Base-by-base conservation (phyloP, 2,113 vertebrate species). In the Tamias sibiricus region DNA sequence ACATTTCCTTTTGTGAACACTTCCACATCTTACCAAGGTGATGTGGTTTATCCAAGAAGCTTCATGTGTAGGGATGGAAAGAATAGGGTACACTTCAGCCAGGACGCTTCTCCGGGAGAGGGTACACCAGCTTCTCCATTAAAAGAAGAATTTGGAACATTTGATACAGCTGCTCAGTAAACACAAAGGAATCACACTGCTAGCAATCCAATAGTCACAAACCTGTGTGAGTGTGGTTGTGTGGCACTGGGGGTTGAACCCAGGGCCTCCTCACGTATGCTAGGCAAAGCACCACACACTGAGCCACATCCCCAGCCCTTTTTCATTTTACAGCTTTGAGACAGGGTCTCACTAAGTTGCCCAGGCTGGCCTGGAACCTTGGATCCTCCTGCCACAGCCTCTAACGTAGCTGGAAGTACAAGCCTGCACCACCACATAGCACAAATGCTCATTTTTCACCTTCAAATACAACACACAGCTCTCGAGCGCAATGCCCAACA, bases 111-210 rank as follows among this genome's bases (percentile, higher is more conserved):
- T 74, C 57, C 32, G 54, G 62, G 30, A 85, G 79, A 72, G 3
- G 40, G 44, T 52, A 44, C 2, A 37, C 8, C 26, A 30, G 75
- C 47, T 35, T 72, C 28, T 66, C 66, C 92, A 77, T n/a, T 74
- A 72, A 80, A 87, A 44, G 81, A 44, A 93, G n/a, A 69, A 74
- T 75, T 66, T 26, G 64, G 30, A 90, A 95, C 26, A 92, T 77
- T 26, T 40, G 14, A 35, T n/a, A 92, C 2, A 93, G 80, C 83
- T 24, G 84, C 64, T 64, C 64, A n/a, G 0, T 44, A 26, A 22
- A 68, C 74, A 80, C 71, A 89, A 49, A 93, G 66, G 37, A 84
- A 28, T 47, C 4, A 30, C 1, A 32, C 35, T 57, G 32, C 42
- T 49, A 28, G 52, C 22, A 81, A 76, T 26, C 66, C 76, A 44